phyloP scores from a whole-genome alignment of 1,140 invertebrate species.

The Copidosoma floridanum region DNA sequence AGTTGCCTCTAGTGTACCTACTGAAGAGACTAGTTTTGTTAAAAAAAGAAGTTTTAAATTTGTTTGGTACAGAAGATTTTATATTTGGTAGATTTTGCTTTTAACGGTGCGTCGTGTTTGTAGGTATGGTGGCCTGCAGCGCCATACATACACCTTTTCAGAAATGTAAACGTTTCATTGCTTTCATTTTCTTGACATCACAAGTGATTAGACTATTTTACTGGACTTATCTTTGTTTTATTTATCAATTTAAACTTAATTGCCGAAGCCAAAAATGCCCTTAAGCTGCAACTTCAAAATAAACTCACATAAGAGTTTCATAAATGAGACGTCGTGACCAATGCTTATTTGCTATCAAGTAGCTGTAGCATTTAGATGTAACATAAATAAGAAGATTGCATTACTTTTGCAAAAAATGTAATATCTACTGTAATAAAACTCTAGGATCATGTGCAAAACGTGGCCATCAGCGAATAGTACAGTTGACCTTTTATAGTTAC shows the following conservation, averaged over 20 bases:
- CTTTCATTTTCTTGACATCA: no score
- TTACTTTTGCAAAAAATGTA: constrained; percentile 43
- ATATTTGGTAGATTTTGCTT: no score
- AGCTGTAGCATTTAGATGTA: constrained; percentile 2
- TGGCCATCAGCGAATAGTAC: constrained; percentile 47
- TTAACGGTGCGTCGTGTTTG: no score
- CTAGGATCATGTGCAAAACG: constrained; percentile 40
- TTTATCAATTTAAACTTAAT: neutral
- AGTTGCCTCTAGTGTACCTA: no score
- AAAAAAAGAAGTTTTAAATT: neutral
- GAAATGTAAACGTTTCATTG: no score
- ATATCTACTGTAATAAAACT: no score
- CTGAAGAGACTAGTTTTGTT: neutral
- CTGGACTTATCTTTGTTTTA: neutral
- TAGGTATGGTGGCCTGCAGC: no score
- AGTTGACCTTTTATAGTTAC: constrained; percentile 32
- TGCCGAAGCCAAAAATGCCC: neutral
- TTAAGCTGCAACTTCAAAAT: constrained; percentile 1
- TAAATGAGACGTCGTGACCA: neutral
- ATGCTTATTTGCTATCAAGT: neutral
- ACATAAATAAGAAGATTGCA: neutral
- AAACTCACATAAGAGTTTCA: neutral
- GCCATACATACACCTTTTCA: no score
- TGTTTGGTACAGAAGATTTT: neutral
- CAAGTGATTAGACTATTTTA: no score